Evolutionary conservation across 2,113 vertebrate genomes (phyloP), one percentile per base, ranked within the genome.

Genomic region (Paracanthobrama guichenoti): DNA sequence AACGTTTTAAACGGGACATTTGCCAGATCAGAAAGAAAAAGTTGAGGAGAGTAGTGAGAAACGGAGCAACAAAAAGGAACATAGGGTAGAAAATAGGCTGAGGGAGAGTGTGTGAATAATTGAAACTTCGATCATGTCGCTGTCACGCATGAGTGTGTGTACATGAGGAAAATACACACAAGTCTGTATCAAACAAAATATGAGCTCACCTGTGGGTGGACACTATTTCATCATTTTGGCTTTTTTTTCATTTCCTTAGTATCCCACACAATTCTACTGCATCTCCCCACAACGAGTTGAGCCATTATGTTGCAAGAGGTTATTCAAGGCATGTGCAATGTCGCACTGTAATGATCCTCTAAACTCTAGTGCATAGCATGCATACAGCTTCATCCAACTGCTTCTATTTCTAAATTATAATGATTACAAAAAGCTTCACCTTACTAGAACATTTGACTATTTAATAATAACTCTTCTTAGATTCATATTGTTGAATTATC

Each of bases 71-170:
- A 39, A 28, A 57, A 13, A 60, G 59, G 62, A 75, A 75, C 73
- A 75, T 72, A 31, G 16, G 62, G 69, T 57, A 69, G 50, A 24
- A 77, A 74, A 50, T 28, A 16, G 26, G 24, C 39, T 66, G 46
- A 71, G 83, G 46, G 59, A 80, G 73, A n/a, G 66, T 84, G 75
- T 82, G 74, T 88, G 67, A 86, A 86, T 88, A 82, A 88, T 86
- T 86, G 48, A 88, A 75, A 79, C 12, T 28, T 9, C 31, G 20
- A 88, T 86, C 60, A 79, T 85, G 85, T 87, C 44, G 50, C 57
- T 39, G 48, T 57, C 66, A 82, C 24, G 42, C 73, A 46, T 86
- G 87, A 74, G 10, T 87, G 69, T 28, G 11, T 71, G 6, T 50
- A 76, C 67, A 55, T 53, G 31, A 71, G 44, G 60, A 39, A 53